phyloP scores from a whole-genome alignment of 2,797 vertebrate species.

The Apogon hyalosoma region DNA sequence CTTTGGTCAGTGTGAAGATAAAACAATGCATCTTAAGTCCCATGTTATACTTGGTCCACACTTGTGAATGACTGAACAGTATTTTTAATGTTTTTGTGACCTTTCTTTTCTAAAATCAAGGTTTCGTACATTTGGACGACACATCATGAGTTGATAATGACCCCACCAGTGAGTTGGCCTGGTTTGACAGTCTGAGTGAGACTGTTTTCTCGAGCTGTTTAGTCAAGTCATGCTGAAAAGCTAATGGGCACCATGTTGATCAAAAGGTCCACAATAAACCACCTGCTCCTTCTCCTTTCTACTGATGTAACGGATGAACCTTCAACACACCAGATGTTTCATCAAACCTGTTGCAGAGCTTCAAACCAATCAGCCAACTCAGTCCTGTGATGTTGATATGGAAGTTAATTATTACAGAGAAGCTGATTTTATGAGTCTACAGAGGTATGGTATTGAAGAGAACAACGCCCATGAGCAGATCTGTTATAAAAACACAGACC shows the following conservation, averaged over 20 bases:
- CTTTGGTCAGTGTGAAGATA: too few relatives aligned
- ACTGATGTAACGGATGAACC: too few relatives aligned
- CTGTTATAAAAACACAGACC: conserved; percentile 11
- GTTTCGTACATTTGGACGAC: background rate
- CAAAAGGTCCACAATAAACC: conserved; percentile 8
- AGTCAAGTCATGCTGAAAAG: conserved; percentile 19
- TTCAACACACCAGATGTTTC: too few relatives aligned
- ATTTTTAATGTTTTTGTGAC: too few relatives aligned
- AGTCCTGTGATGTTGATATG: conserved; percentile 7
- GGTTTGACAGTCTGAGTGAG: conserved; percentile 4
- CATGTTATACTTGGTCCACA: too few relatives aligned
- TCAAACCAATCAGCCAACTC: background rate
- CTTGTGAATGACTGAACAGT: too few relatives aligned
- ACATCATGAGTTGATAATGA: background rate
- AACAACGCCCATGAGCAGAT: conserved; percentile 4
- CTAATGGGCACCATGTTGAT: conserved; percentile 8
- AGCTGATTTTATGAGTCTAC: background rate
- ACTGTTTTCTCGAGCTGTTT: conserved; percentile 5
- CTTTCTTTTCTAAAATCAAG: conserved; percentile 7
- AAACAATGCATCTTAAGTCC: too few relatives aligned
- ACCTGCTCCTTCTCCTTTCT: too few relatives aligned
- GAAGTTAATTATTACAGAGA: background rate
- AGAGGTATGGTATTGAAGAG: background rate
- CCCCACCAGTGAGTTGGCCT: background rate
- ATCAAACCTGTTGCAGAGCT: background rate